Evolutionary conservation across 2,797 vertebrate genomes (phyloP).

Genomic region (Sandelia bainsii): DNA sequence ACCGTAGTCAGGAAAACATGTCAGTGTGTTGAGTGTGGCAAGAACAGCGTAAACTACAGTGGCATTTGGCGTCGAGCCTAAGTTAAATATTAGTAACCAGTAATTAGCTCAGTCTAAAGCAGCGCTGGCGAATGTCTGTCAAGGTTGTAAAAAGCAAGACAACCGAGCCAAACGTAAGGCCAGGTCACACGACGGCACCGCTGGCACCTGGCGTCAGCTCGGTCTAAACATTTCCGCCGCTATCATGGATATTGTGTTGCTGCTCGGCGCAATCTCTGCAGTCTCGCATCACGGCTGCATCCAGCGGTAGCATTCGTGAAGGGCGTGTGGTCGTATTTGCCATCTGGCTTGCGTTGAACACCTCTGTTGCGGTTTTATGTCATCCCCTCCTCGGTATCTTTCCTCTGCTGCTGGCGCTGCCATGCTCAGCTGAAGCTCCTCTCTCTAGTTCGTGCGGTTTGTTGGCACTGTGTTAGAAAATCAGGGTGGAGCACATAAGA

Average conservation of each 20-base stretch:
- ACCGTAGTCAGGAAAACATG: not conserved
- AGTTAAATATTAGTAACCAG: slow-evolving; percentile 10
- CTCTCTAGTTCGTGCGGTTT: slow-evolving; percentile 50
- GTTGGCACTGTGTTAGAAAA: slow-evolving; percentile 54
- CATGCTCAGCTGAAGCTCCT: slow-evolving; percentile 27
- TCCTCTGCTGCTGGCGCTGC: slow-evolving; percentile 9
- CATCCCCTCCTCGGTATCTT: not conserved
- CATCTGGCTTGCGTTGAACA: not conserved
- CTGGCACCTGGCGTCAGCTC: not conserved
- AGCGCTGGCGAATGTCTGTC: not conserved
- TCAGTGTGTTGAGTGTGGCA: not conserved
- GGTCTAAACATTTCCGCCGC: not conserved
- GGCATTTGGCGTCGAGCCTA: not conserved
- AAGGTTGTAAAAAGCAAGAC: slow-evolving; percentile 1
- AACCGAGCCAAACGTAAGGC: not conserved
- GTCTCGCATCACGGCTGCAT: not conserved
- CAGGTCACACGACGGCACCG: not conserved
- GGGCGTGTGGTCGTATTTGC: slow-evolving; percentile 13
- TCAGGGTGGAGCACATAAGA: slow-evolving; percentile 75
- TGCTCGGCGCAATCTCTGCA: not conserved
- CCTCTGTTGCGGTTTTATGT: not conserved
- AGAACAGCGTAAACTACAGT: not conserved
- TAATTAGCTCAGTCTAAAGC: slow-evolving; percentile 30
- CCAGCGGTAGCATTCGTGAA: not conserved
- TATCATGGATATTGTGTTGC: not conserved